phyloP scores from a whole-genome alignment of 2,113 vertebrate species.

The Coptodon bakossiorum region DNA sequence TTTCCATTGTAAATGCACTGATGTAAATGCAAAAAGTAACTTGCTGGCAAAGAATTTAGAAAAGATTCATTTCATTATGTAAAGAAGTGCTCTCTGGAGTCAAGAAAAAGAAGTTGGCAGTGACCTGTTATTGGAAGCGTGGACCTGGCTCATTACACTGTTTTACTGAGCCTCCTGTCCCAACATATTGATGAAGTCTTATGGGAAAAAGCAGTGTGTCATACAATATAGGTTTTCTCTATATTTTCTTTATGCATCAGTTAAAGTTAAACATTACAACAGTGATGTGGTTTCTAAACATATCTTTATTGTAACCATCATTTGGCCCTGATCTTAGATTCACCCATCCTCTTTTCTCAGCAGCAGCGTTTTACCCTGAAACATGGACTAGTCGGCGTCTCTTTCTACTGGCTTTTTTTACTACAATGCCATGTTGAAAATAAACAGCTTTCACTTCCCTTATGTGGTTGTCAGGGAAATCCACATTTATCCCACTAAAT shows the following conservation, averaged over 20 bases:
- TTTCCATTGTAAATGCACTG: conserved; percentile 41
- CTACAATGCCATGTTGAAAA: conserved; percentile 2
- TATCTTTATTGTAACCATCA: conserved; percentile 23
- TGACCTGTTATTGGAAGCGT: neutral
- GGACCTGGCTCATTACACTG: neutral
- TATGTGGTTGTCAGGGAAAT: conserved; percentile 27
- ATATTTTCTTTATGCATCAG: neutral
- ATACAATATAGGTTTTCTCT: neutral
- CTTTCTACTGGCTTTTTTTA: conserved; percentile 4
- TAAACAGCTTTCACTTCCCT: conserved; percentile 17
- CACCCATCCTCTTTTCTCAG: neutral
- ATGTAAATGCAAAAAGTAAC: conserved; percentile 40
- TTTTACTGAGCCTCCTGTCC: neutral
- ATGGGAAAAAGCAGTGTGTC: neutral
- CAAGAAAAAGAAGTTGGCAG: conserved; percentile 12
- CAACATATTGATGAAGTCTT: conserved; percentile 20
- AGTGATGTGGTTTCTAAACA: neutral
- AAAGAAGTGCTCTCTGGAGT: conserved; percentile 8
- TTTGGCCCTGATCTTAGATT: neutral
- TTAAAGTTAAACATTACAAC: neutral
- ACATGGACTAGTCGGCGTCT: neutral
- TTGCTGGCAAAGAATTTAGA: conserved; percentile 31
- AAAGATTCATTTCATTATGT: conserved; percentile 27
- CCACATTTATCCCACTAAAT: conserved; percentile 26
- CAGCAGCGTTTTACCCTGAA: neutral